A percentile compares a stretch with the other conserved stretches of the same genome.
These are phyloP conservation scores for Tubulanus polymorphus DNA, from an alignment of 2,888 invertebrate species.

Conservation along the genomic window DNA sequence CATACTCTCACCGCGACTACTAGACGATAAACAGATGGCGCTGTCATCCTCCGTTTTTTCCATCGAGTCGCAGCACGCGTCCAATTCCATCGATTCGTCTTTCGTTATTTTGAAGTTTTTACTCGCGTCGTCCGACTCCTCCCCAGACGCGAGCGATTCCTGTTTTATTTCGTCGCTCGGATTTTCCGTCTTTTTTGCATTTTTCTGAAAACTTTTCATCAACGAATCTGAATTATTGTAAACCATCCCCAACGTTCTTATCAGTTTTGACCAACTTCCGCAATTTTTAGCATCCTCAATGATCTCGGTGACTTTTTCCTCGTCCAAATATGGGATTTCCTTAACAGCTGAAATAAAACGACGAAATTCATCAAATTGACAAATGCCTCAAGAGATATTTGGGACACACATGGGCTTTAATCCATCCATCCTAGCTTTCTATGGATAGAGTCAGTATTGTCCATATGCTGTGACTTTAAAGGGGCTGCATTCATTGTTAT, in stretches of 20 bases:
- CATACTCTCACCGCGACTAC: background rate
- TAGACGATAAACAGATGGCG: too few relatives aligned
- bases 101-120: background rate
- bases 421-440: too few relatives aligned
- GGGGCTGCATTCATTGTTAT: too few relatives aligned
- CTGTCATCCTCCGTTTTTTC: too few relatives aligned
- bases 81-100: background rate
- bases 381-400: background rate
- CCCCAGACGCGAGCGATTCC: background rate
- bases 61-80: too few relatives aligned
- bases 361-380: background rate
- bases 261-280: conserved; percentile 68
- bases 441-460: too few relatives aligned
- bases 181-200: conserved; percentile 10
- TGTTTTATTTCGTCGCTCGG: conserved; percentile 58
- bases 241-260: conserved; percentile 72
- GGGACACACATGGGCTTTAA: too few relatives aligned
- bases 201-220: conserved; percentile 67
- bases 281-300: conserved; percentile 70
- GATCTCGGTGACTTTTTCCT: conserved; percentile 69
- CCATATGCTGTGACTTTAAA: too few relatives aligned
- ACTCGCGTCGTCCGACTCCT: background rate
- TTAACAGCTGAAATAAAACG: conserved; percentile 12
- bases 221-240: conserved; percentile 68
- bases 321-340: conserved; percentile 60